phyloP scores from a whole-genome alignment of 1,140 invertebrate genomes.

The Dolichoris vasculosae region DNA sequence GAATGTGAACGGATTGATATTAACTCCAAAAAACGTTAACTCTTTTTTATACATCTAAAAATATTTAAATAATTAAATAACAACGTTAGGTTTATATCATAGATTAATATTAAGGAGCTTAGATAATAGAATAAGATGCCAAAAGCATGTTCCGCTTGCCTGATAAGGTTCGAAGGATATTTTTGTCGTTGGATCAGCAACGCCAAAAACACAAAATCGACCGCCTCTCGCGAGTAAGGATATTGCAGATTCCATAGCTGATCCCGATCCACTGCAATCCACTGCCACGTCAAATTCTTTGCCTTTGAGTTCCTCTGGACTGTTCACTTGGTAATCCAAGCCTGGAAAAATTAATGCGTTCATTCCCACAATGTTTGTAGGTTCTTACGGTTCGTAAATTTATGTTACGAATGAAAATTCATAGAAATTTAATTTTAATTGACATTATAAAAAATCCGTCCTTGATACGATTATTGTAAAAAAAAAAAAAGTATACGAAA shows the following conservation, averaged over 20 bases:
- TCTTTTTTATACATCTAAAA: conserved; percentile 81
- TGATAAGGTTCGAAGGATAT: conserved; percentile 69
- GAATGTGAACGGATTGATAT: conserved; percentile 81
- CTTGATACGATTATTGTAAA: background rate
- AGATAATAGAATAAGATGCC: conserved; percentile 13
- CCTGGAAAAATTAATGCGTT: conserved; percentile 69
- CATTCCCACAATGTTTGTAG: background rate
- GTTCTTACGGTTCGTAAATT: conserved; percentile 27
- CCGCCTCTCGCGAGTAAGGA: conserved; percentile 72
- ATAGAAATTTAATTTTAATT: too few relatives aligned
- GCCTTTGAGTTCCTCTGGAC: conserved; percentile 76
- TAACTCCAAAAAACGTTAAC: conserved; percentile 78
- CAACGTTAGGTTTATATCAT: background rate
- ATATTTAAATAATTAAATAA: background rate
- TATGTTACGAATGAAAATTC: background rate
- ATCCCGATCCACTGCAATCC: conserved; percentile 80
- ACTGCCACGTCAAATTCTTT: conserved; percentile 78
- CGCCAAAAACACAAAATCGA: conserved; percentile 77
- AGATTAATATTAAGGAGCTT: background rate
- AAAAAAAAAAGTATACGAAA: background rate
- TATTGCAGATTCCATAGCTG: conserved; percentile 76
- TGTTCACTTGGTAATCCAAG: conserved; percentile 75
- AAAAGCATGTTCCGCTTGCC: conserved; percentile 49
- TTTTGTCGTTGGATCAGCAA: conserved; percentile 72
- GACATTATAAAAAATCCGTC: background rate